Evolutionary conservation across 2,113 vertebrate genomes (phyloP), one percentile per base, ranked within the genome.

Genomic region (Rhegmatorhina hoffmannsi): DNA sequence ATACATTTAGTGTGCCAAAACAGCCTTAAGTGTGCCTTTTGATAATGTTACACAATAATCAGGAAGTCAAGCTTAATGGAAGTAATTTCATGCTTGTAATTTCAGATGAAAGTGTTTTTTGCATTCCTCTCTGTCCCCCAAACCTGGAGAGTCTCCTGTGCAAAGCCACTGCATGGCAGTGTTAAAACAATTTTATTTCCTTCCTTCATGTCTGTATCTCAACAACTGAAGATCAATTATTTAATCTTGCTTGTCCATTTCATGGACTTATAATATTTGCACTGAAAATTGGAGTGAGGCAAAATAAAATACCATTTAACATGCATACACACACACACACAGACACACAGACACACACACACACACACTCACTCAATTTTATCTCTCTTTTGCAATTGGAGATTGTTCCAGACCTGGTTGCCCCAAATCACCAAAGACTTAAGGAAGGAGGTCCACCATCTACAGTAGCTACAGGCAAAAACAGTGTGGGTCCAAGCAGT

Each of bases 101-200:
- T 94, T 94, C 77, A 91, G 81, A 87, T 82, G 87, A 77, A 92
- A 94, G 33, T 40, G 43, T 91, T 91, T 95, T 91, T 66, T 59
- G 40, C 4, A 3, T 93, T 70, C 34, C 44, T 72, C 29, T 76
- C 59, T 3, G 44, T 79, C 36, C 66, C 66, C 16, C 21, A 75
- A 63, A 88, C 62, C 34, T 36, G 34, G n/a, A 55, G 31, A 90
- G 21, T 55, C 56, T 92, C 55, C 46, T 46, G 26, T 73, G 84
- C 17, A 9, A 52, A 23, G 19, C 34, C 80, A 68, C 56, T 53
- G 44, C 56, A 52, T 4, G 3, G 28, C 62, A 91, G 68, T 4
- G 0, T 43, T 60, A 33, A 83, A 66, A n/a, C 25, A 58, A 36
- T 50, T 92, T 81, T 24, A 44, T 83, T 89, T 73, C 11, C 68